Evolutionary conservation across 2,888 invertebrate genomes (phyloP), one percentile per base, ranked within the genome.

Genomic region (Phalera bucephala): DNA sequence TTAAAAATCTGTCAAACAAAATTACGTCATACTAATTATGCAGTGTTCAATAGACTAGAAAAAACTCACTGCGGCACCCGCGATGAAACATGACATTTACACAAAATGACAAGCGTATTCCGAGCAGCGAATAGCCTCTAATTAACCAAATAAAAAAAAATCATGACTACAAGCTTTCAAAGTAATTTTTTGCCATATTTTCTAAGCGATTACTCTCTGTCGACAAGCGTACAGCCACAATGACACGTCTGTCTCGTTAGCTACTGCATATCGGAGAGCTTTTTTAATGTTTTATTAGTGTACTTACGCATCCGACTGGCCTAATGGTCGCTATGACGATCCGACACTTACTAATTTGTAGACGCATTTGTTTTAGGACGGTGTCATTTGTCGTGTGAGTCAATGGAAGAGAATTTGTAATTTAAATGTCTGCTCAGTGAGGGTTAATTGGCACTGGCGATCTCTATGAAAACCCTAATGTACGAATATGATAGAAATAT

Each of bases 271-370:
- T 60, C 34, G 36, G 21, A 42, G 33, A 37, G 32, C 19, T 29
- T 56, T 64, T 53, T 60, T 57, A 52, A 48, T 49, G 52, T 59
- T 49, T 52, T 59, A 59, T 55, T 58, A 52, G 49, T 52, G 32
- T 54, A 48, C 45, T 52, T 46, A 45, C 48, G 37, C 40, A 47
- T 49, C 40, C 40, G 41, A 49, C 39, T 30, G 34, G 42, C 33
- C 51, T 65, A 66, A 60, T 68, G 64, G 54, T 21, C 38, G 28
- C 44, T 36, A 38, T 71, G 63, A 71, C 67, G 58, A 50, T 36
- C 45, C 53, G 55, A 58, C 69, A 63, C 65, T 57, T 58, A 68
- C 59, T 64, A 64, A 71, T 69, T 3, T 59, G 40, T 41, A 32
- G 19, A 17, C 26, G 31, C 49, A 42, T 52, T 55, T 37, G 46